Conservation (phyloP, 2,888 invertebrate species). For the Pelosia muscerda region DNA sequence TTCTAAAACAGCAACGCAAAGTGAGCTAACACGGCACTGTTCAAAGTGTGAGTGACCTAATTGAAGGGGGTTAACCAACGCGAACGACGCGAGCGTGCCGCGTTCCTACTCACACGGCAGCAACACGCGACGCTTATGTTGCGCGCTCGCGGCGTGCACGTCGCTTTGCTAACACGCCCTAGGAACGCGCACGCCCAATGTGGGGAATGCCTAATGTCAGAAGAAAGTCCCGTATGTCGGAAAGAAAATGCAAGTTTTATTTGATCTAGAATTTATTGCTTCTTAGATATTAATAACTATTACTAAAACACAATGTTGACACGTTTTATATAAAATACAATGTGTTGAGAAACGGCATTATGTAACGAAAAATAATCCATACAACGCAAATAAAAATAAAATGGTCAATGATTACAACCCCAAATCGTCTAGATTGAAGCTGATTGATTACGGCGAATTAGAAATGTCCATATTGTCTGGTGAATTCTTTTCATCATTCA, state of each 20-base stretch:
- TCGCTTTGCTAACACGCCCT: too few relatives aligned
- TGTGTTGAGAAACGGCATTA: background rate
- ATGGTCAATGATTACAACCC: slow-evolving; percentile 17
- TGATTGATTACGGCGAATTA: slow-evolving; percentile 88
- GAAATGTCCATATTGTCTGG: slow-evolving; percentile 93
- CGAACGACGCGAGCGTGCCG: too few relatives aligned
- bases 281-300: slow-evolving; percentile 38
- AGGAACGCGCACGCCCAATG: too few relatives aligned
- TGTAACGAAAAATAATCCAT: slow-evolving; percentile 14
- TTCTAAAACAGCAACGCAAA: too few relatives aligned
- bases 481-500: slow-evolving; percentile 86
- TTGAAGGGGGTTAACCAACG: too few relatives aligned
- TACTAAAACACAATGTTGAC: slow-evolving; percentile 36
- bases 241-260: slow-evolving; percentile 4
- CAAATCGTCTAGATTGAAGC: background rate
- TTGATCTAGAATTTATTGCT: slow-evolving; percentile 41
- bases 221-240: background rate
- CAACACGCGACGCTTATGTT: too few relatives aligned
- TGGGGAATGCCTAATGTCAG: too few relatives aligned
- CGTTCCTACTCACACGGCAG: too few relatives aligned
- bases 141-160: too few relatives aligned
- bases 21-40: too few relatives aligned
- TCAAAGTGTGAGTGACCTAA: too few relatives aligned
- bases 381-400: slow-evolving; percentile 17
- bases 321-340: slow-evolving; percentile 22